phyloP scores from a whole-genome alignment of 2,888 invertebrate genomes.

The Eulithis testata region DNA sequence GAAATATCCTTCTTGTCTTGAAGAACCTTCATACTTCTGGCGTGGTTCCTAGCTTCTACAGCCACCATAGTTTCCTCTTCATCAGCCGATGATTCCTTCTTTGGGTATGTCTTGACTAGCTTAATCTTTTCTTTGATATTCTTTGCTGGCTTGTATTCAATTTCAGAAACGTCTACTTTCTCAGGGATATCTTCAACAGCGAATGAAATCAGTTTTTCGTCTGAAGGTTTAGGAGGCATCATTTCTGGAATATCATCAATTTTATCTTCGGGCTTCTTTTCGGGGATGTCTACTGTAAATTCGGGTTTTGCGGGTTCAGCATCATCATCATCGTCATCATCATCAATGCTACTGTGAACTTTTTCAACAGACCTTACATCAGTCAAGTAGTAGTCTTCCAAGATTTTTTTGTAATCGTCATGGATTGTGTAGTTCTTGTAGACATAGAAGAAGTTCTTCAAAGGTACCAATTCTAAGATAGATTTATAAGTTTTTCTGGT shows the following conservation, averaged over 20 bases:
- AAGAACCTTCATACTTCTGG: conserved; percentile 70
- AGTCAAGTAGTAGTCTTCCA: conserved; percentile 85
- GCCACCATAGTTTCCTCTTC: conserved; percentile 86
- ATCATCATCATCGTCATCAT: conserved; percentile 58
- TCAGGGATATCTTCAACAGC: conserved; percentile 79
- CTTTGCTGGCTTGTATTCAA: conserved; percentile 74
- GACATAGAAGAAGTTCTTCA: conserved; percentile 88
- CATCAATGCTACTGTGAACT: conserved; percentile 50
- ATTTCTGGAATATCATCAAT: conserved; percentile 65
- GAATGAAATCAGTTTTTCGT: conserved; percentile 83
- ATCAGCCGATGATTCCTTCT: conserved; percentile 76
- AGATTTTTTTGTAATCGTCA: conserved; percentile 84
- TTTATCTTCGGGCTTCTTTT: conserved; percentile 63
- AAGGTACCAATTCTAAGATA: conserved; percentile 71
- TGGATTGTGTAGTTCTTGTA: conserved; percentile 87
- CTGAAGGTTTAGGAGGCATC: conserved; percentile 71
- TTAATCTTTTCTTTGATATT: conserved; percentile 83
- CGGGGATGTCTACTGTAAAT: conserved; percentile 62
- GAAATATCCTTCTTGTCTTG: conserved; percentile 80
- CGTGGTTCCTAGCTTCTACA: conserved; percentile 83
- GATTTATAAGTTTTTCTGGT: conserved; percentile 77
- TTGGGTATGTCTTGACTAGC: conserved; percentile 78
- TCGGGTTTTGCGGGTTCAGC: conserved; percentile 58
- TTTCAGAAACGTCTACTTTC: conserved; percentile 66
- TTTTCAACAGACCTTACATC: conserved; percentile 85